A percentile compares a stretch with the other conserved stretches of the same genome.
These are phyloP conservation scores for Antennarius striatus DNA, from an alignment of 2,113 vertebrate genomes.

Conservation along the genomic window DNA sequence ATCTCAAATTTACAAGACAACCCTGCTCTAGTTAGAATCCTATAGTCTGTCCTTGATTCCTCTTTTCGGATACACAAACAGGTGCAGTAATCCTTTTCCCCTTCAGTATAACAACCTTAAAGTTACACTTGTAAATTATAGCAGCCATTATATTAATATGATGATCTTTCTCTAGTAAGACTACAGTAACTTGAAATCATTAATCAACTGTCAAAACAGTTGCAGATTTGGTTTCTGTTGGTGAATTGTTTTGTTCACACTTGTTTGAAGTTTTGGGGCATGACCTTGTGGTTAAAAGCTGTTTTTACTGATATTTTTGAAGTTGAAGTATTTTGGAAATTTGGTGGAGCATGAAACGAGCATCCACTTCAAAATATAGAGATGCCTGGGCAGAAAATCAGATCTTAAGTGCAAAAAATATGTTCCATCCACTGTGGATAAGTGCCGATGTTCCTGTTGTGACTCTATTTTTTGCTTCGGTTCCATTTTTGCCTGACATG, in stretches of 20 bases:
- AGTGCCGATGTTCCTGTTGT: constrained; percentile 26
- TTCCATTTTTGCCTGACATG: constrained; percentile 33
- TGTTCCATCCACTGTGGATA: constrained; percentile 3
- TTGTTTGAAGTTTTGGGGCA: not conserved
- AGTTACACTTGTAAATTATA: too few relatives aligned
- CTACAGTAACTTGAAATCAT: too few relatives aligned
- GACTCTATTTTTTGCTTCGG: constrained; percentile 42
- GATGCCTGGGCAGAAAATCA: constrained; percentile 20
- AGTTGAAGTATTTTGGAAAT: constrained; percentile 4
- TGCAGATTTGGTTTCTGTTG: too few relatives aligned
- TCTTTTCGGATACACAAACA: not conserved
- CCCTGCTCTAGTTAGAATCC: constrained; percentile 1
- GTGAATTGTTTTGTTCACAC: too few relatives aligned
- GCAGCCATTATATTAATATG: too few relatives aligned
- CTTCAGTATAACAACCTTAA: too few relatives aligned
- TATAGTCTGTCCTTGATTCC: not conserved
- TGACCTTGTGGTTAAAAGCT: not conserved
- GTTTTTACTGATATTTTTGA: too few relatives aligned
- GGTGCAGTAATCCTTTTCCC: not conserved
- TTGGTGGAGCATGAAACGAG: constrained; percentile 14
- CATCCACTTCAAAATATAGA: constrained; percentile 13
- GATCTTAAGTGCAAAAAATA: constrained; percentile 10
- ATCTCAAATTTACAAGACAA: constrained; percentile 1
- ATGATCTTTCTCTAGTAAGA: too few relatives aligned
- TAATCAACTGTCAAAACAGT: too few relatives aligned